Conservation (phyloP, 1,140 invertebrate species). For the Achroia grisella region DNA sequence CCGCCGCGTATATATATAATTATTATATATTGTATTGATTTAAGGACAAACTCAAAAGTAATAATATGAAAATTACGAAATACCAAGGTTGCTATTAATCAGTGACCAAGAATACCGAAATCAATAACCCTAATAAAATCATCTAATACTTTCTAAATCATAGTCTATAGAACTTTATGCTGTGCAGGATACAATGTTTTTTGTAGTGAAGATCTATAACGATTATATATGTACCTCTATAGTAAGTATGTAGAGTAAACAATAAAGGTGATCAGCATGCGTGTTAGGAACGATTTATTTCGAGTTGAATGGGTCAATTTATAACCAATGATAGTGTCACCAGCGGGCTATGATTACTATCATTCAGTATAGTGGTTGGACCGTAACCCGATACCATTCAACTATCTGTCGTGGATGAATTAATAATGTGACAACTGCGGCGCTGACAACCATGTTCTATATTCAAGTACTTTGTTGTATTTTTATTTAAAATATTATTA, state of each 20-base stretch:
- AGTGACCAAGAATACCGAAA: no score
- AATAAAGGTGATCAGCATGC: slow-evolving; percentile 20
- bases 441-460: not conserved
- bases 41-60: no score
- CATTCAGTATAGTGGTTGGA: slow-evolving; percentile 11
- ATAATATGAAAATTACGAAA: no score
- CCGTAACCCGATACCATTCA: slow-evolving; percentile 29
- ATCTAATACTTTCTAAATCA: no score
- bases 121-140: no score
- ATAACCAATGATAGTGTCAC: slow-evolving; percentile 38
- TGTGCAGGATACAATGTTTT: no score
- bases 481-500: no score
- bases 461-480: no score
- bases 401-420: slow-evolving; percentile 26
- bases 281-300: slow-evolving; percentile 29
- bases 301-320: slow-evolving; percentile 28
- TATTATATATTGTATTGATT: no score
- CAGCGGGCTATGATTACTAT: slow-evolving; percentile 29
- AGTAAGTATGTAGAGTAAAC: slow-evolving; percentile 16
- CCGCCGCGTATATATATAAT: no score
- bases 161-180: no score
- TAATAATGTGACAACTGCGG: not conserved
- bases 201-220: slow-evolving; percentile 10
- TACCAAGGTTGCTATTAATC: no score
- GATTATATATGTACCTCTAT: slow-evolving; percentile 22